A percentile compares a stretch with the other conserved stretches of the same genome.
Evolutionary conservation across 2,113 vertebrate genomes (phyloP).

Genomic region (Chaenogobius annularis): DNA sequence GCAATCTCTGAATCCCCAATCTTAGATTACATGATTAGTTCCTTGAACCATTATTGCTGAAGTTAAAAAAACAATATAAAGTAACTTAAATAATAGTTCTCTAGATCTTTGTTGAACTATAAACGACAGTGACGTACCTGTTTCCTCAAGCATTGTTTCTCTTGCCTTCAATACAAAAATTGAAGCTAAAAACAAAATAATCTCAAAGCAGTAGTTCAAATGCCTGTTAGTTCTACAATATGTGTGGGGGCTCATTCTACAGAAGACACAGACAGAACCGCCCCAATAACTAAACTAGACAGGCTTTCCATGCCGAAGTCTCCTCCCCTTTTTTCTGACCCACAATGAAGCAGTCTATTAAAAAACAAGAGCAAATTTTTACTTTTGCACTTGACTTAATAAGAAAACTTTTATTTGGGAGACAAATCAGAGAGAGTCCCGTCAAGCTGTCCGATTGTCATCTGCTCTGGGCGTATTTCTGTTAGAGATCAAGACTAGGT

Average conservation of each 20-base stretch:
- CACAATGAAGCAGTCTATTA: background rate
- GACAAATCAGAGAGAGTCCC: background rate
- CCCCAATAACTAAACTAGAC: slow-evolving; percentile 7
- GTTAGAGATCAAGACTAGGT: slow-evolving; percentile 40
- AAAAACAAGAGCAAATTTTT: background rate
- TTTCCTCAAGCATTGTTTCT: slow-evolving; percentile 10
- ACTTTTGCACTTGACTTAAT: background rate
- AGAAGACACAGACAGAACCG: background rate
- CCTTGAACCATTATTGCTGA: too few species aligned
- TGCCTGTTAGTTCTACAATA: background rate
- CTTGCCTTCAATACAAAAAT: slow-evolving; percentile 19
- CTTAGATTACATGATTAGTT: too few species aligned
- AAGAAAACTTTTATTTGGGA: background rate
- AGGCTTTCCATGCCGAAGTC: slow-evolving; percentile 12
- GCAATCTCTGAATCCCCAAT: too few species aligned
- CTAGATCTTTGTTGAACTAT: background rate
- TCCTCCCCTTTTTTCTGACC: slow-evolving; percentile 16
- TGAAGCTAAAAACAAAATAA: slow-evolving; percentile 16
- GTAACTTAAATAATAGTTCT: background rate
- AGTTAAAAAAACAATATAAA: background rate
- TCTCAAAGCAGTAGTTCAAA: background rate
- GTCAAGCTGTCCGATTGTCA: slow-evolving; percentile 6
- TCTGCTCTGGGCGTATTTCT: slow-evolving; percentile 33
- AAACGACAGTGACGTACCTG: slow-evolving; percentile 54
- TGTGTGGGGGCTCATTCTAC: slow-evolving; percentile 11